phyloP scores from a whole-genome alignment of 2,888 invertebrate genomes.

The Nephrotoma guestfalica region DNA sequence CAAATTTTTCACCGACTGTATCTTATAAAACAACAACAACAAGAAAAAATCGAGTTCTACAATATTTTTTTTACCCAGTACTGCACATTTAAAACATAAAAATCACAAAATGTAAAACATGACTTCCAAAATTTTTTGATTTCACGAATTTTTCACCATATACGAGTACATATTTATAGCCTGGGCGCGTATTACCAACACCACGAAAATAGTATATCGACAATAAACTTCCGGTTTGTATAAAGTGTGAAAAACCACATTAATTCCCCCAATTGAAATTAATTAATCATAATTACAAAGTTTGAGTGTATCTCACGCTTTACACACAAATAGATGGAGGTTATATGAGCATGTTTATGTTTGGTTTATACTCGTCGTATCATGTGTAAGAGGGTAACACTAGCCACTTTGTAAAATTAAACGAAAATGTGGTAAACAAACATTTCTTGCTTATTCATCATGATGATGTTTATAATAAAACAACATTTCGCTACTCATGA shows the following conservation, averaged over 20 bases:
- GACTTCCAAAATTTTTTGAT: too few relatives aligned
- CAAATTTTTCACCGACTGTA: too few relatives aligned
- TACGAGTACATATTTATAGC: background rate
- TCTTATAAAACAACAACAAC: too few relatives aligned
- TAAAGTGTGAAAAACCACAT: background rate
- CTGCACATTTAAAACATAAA: too few relatives aligned
- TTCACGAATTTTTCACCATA: too few relatives aligned
- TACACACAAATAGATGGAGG: background rate
- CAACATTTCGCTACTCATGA: background rate
- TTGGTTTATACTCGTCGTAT: background rate
- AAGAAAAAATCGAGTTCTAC: too few relatives aligned
- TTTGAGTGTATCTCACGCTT: background rate
- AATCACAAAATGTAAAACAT: too few relatives aligned
- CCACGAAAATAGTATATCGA: background rate
- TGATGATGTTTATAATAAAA: background rate
- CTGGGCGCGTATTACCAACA: background rate
- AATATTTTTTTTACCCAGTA: too few relatives aligned
- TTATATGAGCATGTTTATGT: background rate
- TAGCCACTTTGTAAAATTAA: background rate
- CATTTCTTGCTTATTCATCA: background rate
- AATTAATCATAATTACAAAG: background rate
- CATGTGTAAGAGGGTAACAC: background rate
- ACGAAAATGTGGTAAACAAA: background rate
- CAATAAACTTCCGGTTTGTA: background rate
- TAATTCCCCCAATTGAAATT: background rate